phyloP scores from a whole-genome alignment of 2,797 vertebrate genomes.

The Galago senegalensis region DNA sequence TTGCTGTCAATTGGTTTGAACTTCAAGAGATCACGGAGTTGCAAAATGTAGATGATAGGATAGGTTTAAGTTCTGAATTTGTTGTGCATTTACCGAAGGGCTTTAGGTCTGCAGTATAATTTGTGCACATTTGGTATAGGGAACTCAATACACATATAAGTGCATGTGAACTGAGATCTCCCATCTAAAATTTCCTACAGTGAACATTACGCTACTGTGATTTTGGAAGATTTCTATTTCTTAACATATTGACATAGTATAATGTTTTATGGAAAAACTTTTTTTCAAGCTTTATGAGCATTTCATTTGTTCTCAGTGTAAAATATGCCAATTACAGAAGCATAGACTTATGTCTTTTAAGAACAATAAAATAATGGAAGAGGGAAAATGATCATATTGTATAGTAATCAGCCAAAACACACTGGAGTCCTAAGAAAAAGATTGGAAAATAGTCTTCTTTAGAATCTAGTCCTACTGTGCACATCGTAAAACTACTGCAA shows the following conservation, averaged over 20 bases:
- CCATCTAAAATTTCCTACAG: neutral
- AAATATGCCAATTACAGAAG: constrained; percentile 12
- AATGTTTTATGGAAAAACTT: neutral
- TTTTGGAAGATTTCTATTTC: constrained; percentile 26
- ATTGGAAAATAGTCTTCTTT: constrained; percentile 32
- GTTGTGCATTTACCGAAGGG: neutral
- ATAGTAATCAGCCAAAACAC: constrained; percentile 56
- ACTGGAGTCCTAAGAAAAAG: constrained; percentile 48
- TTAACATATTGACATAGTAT: neutral
- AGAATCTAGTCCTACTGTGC: neutral
- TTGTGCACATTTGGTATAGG: neutral
- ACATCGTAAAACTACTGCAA: neutral
- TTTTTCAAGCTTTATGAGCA: neutral
- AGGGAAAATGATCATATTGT: neutral
- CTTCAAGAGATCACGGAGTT: neutral
- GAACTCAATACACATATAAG: neutral
- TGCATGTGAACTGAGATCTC: neutral
- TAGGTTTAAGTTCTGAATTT: constrained; percentile 31
- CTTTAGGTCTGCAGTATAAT: neutral
- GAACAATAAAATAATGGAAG: neutral
- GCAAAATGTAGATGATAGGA: neutral
- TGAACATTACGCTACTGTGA: neutral
- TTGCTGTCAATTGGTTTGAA: constrained; percentile 18
- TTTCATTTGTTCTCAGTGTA: constrained; percentile 35
- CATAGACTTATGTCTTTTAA: neutral